These are phyloP conservation scores for Thymallus thymallus DNA, from an alignment of 2,113 vertebrate species.

Conservation along the genomic window DNA sequence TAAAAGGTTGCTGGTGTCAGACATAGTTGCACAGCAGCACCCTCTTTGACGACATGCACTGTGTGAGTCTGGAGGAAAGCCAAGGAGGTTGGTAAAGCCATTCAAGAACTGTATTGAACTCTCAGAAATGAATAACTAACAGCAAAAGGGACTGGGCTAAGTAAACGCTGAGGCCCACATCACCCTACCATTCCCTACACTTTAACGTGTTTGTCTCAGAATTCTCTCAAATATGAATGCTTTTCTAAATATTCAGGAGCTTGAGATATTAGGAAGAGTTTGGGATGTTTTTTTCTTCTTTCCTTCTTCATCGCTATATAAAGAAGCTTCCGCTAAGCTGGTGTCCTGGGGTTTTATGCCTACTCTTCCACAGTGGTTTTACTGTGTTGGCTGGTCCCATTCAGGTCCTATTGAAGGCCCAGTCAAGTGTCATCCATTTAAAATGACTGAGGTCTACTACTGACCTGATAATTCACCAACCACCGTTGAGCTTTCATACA, in stretches of 20 bases:
- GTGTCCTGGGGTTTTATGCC: constrained; percentile 19
- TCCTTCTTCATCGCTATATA: not conserved
- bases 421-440: constrained; percentile 34
- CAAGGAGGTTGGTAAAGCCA: too few relatives aligned
- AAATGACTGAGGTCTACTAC: constrained; percentile 37
- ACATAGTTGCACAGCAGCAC: not conserved
- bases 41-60: not conserved
- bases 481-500: not conserved
- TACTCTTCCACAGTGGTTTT: constrained; percentile 35
- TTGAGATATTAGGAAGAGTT: not conserved
- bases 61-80: not conserved
- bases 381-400: constrained; percentile 41
- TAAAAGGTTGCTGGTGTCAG: constrained; percentile 5
- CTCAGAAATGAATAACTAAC: constrained; percentile 13
- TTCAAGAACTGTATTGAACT: constrained; percentile 3
- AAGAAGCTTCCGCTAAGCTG: constrained; percentile 12
- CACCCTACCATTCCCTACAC: constrained; percentile 12
- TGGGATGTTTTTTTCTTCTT: not conserved
- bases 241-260: constrained; percentile 40
- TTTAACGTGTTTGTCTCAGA: constrained; percentile 28
- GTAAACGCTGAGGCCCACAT: constrained; percentile 1
- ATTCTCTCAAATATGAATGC: constrained; percentile 54
- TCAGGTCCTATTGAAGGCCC: constrained; percentile 28
- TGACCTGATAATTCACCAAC: not conserved
- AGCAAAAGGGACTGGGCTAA: constrained; percentile 14